Conservation (phyloP, 2,797 vertebrate genomes). For the Pampus argenteus region DNA sequence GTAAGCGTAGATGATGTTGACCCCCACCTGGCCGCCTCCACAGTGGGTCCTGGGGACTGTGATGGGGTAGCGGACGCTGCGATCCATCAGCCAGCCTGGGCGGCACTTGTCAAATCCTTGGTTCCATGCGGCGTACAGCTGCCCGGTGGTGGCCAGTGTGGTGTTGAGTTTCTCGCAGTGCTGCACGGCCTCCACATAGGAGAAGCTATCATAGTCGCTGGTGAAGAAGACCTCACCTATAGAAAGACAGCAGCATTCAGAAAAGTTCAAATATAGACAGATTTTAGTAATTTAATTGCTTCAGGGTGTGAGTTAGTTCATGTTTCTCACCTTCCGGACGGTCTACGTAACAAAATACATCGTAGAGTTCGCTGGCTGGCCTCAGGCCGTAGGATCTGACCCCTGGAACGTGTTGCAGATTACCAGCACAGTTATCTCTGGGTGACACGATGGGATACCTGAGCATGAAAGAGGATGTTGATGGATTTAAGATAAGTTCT, state of each 20-base stretch:
- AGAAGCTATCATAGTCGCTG: slow-evolving; percentile 89
- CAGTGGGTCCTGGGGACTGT: slow-evolving; percentile 87
- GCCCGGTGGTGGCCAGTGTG: slow-evolving; percentile 89
- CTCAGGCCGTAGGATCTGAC: slow-evolving; percentile 91
- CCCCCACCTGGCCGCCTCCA: slow-evolving; percentile 88
- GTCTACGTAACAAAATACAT: slow-evolving; percentile 95
- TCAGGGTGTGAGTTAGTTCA: not conserved
- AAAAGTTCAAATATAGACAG: not conserved
- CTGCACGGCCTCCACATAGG: slow-evolving; percentile 88
- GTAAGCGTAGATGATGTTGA: slow-evolving; percentile 90
- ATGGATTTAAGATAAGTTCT: no score
- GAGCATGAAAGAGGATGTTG: slow-evolving; percentile 19
- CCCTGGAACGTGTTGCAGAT: slow-evolving; percentile 86
- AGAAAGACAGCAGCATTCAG: not conserved
- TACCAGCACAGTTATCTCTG: slow-evolving; percentile 89
- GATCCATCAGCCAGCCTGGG: slow-evolving; percentile 93
- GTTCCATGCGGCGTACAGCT: slow-evolving; percentile 93
- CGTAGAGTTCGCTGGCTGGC: slow-evolving; percentile 87
- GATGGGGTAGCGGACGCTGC: slow-evolving; percentile 94
- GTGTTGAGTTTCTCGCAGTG: slow-evolving; percentile 90
- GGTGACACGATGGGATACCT: slow-evolving; percentile 94
- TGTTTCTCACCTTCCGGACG: slow-evolving; percentile 83
- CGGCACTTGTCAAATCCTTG: slow-evolving; percentile 92
- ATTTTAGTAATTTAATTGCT: not conserved
- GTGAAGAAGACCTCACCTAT: slow-evolving; percentile 93